These are phyloP conservation scores for Epizoanthus stellaris DNA, from an alignment of 92 coral and sea anemone species.

Conservation along the genomic window DNA sequence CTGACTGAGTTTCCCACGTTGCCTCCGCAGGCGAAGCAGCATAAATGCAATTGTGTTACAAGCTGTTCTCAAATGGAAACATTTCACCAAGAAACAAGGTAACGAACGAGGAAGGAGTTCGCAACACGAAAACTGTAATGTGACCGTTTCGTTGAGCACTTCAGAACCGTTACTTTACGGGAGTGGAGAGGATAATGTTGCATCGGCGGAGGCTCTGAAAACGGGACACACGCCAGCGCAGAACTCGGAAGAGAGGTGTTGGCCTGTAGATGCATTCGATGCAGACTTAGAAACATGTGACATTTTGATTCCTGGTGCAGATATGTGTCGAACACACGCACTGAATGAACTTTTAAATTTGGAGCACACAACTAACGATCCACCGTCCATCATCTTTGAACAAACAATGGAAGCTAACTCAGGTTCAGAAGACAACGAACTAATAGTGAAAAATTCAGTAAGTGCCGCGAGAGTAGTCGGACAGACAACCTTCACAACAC, in stretches of 20 bases:
- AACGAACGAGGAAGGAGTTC: not conserved
- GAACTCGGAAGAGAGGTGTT: too few relatives aligned
- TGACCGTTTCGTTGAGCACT: not conserved
- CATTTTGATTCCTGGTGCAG: too few relatives aligned
- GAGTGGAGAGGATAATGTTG: too few relatives aligned
- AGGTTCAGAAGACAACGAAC: not conserved
- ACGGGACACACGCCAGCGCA: too few relatives aligned
- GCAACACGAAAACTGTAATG: not conserved
- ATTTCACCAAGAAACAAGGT: constrained; percentile 5
- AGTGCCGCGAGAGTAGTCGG: not conserved
- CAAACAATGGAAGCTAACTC: not conserved
- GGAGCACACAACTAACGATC: not conserved
- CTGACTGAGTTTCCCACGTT: not conserved
- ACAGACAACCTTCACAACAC: not conserved
- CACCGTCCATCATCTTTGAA: not conserved
- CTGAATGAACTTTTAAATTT: not conserved
- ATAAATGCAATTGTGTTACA: constrained; percentile 15
- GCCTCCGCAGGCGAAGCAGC: constrained; percentile 23
- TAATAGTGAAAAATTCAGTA: not conserved
- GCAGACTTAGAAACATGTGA: too few relatives aligned
- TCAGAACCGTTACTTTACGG: not conserved
- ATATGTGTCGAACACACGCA: not conserved
- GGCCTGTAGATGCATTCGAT: too few relatives aligned
- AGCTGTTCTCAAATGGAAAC: constrained; percentile 37
- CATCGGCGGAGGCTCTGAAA: too few relatives aligned